Base-by-base conservation (phyloP, 2,888 invertebrate species). In the Synanthedon andrenaeformis region DNA sequence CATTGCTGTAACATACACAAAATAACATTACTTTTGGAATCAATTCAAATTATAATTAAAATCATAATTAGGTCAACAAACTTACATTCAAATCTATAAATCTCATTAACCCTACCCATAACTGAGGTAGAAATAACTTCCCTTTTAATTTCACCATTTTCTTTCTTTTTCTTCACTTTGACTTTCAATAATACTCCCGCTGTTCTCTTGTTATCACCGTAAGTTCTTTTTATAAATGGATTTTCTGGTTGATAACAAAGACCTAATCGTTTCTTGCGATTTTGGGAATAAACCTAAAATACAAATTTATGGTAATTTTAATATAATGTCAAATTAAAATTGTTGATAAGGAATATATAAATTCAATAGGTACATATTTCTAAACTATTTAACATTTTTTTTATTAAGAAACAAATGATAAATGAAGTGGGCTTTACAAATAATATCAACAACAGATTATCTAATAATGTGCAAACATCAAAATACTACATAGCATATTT, bases 191-290 rank as follows among this genome's bases (percentile, higher is more conserved):
- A 72, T 14, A 97, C 82, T 5, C 93, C 94, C 2, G 92, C 89
- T 1, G 91, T 89, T 53, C 83, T 83, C 57, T 89, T 89, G 56
- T 89, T 83, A 62, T 94, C 94, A 0, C 93, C 94, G 76, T 89
- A 91, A 1, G 92, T 88, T 50, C 94, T 92, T 72, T 96, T 96
- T 57, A 93, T 91, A 70, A 90, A 96, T 12, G 91, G 90, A 80
- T 97, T 96, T 1, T 92, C 89, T 0, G 96, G 95, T 62, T 96
- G 91, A 72, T 93, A 96, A 54, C 90, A 89, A 12, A 98, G 70
- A 60, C 94, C 93, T 54, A 96, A 72, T 49, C 94, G 89, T 61
- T 91, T 90, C 55, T 91, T 84, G 42, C 62, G 71, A 54, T 82
- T 73, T 54, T 81, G 74, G 55, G 72, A 73, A 61, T 78, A 74